Evolutionary conservation across 2,797 vertebrate genomes (phyloP), one percentile per base, ranked within the genome.

Genomic region (Pipistrellus pipistrellus): DNA sequence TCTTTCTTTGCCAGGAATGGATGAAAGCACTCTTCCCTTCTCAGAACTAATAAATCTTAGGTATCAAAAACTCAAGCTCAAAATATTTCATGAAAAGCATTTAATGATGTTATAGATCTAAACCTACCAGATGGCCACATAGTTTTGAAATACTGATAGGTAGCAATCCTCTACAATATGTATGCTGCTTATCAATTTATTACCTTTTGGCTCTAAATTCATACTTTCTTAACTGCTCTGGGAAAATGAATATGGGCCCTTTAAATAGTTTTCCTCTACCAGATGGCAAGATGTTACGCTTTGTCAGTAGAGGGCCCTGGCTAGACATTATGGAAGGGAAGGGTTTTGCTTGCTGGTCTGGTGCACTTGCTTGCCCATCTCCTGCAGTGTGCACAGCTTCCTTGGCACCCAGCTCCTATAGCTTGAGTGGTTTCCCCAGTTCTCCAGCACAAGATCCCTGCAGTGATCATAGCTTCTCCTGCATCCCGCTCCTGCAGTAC

Each of bases 21-120:
- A 88, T 68, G 62, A 75, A 93, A 5, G 30, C 44, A 59, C 32
- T 78, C 3, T 69, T 68, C 15, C 38, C n/a, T 85, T 77, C 86
- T 82, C 72, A 85, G 46, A 94, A 72, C 30, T 82, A 57, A 71
- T 81, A 88, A 82, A 88, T 76, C 57, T 44, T 78, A 68, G 20
- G 48, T 92, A 41, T 44, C 53, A 64, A 84, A 48, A 92, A 90
- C 32, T 57, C 21, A 48, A 83, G 44, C 64, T 92, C 66, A 94
- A 71, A 77, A 48, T 25, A 71, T 76, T 91, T 85, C 75, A 69
- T 71, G 53, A 83, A 86, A 66, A 88, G 13, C 35, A 91, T 81
- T 72, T 88, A 88, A 68, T 57, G 44, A 68, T 41, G 27, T 51
- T 75, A 78, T 86, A 73, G 69, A 85, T 81, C 44, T 86, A 80